Conservation (phyloP, 2,113 vertebrate genomes). For the Pangasianodon hypophthalmus region DNA sequence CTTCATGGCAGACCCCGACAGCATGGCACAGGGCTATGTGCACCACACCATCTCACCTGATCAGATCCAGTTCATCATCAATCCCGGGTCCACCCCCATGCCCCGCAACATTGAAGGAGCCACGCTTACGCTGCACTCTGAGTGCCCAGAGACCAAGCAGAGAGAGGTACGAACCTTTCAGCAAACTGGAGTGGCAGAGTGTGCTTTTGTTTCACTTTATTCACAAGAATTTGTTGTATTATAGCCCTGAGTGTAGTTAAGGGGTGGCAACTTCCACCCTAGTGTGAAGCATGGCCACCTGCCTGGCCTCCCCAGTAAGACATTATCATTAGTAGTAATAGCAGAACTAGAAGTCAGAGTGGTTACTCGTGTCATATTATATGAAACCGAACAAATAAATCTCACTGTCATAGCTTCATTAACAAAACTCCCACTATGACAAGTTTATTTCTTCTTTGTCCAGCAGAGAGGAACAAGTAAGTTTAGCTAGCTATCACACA, state of each 20-base stretch:
- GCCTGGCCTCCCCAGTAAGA: neutral
- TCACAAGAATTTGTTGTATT: neutral
- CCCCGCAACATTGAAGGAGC: conserved; percentile 97
- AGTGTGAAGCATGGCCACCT: neutral
- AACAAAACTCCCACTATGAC: neutral
- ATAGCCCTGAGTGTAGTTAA: neutral
- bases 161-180: conserved; percentile 80
- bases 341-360: neutral
- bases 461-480: neutral
- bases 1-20: conserved; percentile 89
- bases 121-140: conserved; percentile 94
- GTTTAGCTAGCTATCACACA: neutral
- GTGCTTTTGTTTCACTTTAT: neutral
- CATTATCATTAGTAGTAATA: neutral
- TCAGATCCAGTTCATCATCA: conserved; percentile 97
- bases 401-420: neutral
- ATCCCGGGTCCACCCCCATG: conserved; percentile 97
- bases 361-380: no score
- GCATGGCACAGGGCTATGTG: conserved; percentile 96
- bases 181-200: neutral
- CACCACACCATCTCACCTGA: conserved; percentile 98
- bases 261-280: neutral
- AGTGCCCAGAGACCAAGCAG: conserved; percentile 95
- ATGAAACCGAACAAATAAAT: neutral
- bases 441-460: neutral